Evolutionary conservation across 2,113 vertebrate genomes (phyloP), one percentile per base, ranked within the genome.

Genomic region (Plotosus lineatus): DNA sequence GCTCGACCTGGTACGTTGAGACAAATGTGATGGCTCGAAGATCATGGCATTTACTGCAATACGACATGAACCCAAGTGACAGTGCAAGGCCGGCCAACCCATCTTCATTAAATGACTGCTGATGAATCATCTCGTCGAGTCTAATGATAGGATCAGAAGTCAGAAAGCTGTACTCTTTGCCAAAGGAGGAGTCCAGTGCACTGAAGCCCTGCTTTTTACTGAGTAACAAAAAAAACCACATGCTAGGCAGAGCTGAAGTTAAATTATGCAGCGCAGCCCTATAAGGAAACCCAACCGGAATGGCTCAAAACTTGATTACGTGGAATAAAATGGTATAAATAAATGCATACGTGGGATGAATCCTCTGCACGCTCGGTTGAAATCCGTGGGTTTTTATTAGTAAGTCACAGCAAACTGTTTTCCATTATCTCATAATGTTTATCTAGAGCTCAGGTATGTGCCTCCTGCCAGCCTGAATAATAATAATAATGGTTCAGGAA

Each of bases 191-290:
- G 36, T 46, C 80, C 80, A 69, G 80, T 28, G 38, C 61, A 69
- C 69, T 7, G n/a, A 55, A 82, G 74, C 26, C 61, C 77, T 50
- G 84, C 63, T 65, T 83, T 82, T 80, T 83, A 80, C 73, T 2
- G n/a, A 87, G 89, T 85, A 90, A 89, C 80, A 87, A 83, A 92
- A 92, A 93, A 92, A 92, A 93, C 92, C 93, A 90, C 92, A 92
- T 84, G 90, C 89, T 89, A 89, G 85, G 83, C 75, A 78, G 88
- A 91, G 90, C 91, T 90, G 90, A 90, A 89, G 90, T 81, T 85
- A 92, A 93, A 94, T 93, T 92, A 92, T 88, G 79, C 86, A 90
- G 90, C 89, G 90, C 90, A 92, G 91, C 92, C 90, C 92, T 92
- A 93, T 92, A 92, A 91, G 92, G 91, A 91, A 92, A 89, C 89